Base-by-base conservation (phyloP, 2,113 vertebrate species). In the Siphamia tubifer region DNA sequence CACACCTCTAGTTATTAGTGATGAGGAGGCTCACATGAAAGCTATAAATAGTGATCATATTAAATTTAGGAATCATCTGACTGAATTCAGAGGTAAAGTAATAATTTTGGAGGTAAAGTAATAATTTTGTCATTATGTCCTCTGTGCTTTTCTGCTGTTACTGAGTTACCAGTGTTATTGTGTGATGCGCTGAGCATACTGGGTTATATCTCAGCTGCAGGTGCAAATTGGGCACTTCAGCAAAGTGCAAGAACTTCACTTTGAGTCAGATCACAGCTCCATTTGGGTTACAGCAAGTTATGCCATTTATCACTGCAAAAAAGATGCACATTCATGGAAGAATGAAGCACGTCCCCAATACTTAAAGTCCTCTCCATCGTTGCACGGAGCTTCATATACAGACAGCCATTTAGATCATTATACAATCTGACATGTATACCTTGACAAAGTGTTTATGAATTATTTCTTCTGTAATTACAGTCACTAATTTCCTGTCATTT, bases 181-280 rank as follows among this genome's bases (percentile, higher is more conserved):
- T 9, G 3, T 30, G 43, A 78, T 68, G 40, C 82, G 84, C 68
- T 56, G 28, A 76, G 27, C 57, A 80, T 57, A 19, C 53, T 54
- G 55, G 65, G 49, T 83, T 80, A 61, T 43, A 27, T 39, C 60
- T 42, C 28, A 62, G 39, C 35, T 40, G 21, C 30, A 53, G 60
- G 12, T 64, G 48, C 30, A 70, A 77, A 63, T 56, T 31, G 45
- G 70, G 24, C 34, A 49, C 49, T 66, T 60, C n/a, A 53, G 42
- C 51, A 34, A 45, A 55, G 25, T 35, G 45, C 28, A 17, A 27
- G 28, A 31, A 48, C 52, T 67, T 36, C 7, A 24, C 27, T 45
- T 73, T 34, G 67, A 45, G 67, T 40, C 74, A 38, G 19, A 20
- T 45, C 24, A 2, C 36, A 56, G 30, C 52, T 54, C 30, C 27